phyloP scores from a whole-genome alignment of 2,797 vertebrate genomes.

The Iguana delicatissima region DNA sequence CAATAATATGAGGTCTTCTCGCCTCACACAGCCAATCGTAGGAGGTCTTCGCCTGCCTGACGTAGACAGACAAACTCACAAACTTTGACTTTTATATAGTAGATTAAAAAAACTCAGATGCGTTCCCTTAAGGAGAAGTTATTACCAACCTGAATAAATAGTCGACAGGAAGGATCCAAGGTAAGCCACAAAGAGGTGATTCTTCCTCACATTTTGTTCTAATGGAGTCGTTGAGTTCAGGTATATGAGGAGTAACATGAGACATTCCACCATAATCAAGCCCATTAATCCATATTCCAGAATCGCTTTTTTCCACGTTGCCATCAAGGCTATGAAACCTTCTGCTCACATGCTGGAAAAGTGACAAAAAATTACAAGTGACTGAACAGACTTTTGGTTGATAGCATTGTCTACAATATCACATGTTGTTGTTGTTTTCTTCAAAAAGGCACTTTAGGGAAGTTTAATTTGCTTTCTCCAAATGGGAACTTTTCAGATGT shows the following conservation, averaged over 20 bases:
- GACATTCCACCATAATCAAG: constrained; percentile 94
- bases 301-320: constrained; percentile 87
- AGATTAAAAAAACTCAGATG: neutral
- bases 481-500: no score
- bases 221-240: constrained; percentile 92
- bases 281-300: constrained; percentile 97
- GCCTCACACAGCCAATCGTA: no score
- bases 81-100: no score
- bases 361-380: neutral
- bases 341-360: constrained; percentile 87
- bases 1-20: no score
- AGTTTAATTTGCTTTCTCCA: no score
- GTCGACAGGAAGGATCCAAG: constrained; percentile 96
- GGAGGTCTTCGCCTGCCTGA: no score
- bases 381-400: no score
- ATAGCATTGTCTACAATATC: no score
- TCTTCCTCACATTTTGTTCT: constrained; percentile 85
- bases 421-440: no score
- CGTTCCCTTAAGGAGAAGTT: neutral
- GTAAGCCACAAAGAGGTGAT: constrained; percentile 93
- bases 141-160: constrained; percentile 90
- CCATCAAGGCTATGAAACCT: constrained; percentile 90
- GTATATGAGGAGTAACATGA: constrained; percentile 89
- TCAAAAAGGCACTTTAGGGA: neutral
- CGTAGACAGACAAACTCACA: no score